These are phyloP conservation scores for Andrena marginata DNA, from an alignment of 2,888 invertebrate species.

Conservation along the genomic window DNA sequence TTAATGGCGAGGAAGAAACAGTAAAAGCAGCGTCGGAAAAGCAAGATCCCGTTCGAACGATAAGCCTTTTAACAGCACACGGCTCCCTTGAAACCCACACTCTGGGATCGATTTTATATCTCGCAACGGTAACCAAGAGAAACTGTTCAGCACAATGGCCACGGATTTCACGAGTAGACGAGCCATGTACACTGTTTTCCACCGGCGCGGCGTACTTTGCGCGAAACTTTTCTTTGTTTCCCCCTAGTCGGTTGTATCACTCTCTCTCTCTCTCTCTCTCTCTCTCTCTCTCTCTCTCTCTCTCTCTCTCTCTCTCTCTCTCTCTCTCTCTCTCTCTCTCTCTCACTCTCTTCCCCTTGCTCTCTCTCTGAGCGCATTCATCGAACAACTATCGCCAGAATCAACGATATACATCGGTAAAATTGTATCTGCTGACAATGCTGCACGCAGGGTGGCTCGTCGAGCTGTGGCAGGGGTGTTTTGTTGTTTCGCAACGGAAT, in stretches of 20 bases:
- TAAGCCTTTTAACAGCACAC: not conserved
- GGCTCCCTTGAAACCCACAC: constrained; percentile 4
- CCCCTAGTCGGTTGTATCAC: not conserved
- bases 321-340: not conserved
- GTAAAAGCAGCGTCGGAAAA: not conserved
- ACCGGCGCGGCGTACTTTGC: not conserved
- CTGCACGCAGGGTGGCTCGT: not conserved
- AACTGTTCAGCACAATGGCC: constrained; percentile 25
- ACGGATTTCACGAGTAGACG: constrained; percentile 21
- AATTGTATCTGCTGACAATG: constrained; percentile 10
- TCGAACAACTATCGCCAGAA: constrained; percentile 10
- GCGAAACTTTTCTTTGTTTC: constrained; percentile 34
- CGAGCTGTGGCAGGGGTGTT: not conserved
- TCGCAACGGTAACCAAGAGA: constrained; percentile 10
- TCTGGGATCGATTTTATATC: constrained; percentile 26
- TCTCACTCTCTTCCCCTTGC: not conserved
- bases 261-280: not conserved
- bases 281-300: not conserved
- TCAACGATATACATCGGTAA: constrained; percentile 2
- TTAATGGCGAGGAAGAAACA: constrained; percentile 5
- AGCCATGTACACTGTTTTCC: not conserved
- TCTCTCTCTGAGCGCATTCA: constrained; percentile 16
- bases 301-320: not conserved
- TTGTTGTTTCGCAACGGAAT: not conserved
- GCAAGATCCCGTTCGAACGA: not conserved